These are phyloP conservation scores for Drosophila lacteicornis DNA, from an alignment of 1,140 invertebrate genomes.

Conservation along the genomic window DNA sequence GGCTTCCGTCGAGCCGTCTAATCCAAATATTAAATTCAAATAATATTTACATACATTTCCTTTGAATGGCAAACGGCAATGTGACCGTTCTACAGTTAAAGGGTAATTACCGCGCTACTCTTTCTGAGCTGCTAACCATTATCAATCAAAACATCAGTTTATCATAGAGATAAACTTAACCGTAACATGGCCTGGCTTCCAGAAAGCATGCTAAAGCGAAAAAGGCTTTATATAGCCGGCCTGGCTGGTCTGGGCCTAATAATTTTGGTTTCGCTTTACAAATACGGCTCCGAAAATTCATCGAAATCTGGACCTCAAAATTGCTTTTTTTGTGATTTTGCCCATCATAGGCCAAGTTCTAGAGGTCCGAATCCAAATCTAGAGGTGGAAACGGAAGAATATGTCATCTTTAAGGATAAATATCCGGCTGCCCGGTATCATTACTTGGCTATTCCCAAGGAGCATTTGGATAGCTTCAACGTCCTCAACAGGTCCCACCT, in stretches of 20 bases:
- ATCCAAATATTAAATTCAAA: too few species aligned
- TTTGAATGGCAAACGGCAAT: background rate
- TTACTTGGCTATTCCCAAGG: conserved; percentile 92
- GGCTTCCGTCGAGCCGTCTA: too few species aligned
- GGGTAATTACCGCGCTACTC: conserved; percentile 10
- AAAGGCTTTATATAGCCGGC: conserved; percentile 22
- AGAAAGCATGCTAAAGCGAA: conserved; percentile 13
- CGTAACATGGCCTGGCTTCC: background rate
- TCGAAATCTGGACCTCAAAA: background rate
- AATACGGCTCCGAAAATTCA: background rate
- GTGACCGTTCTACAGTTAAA: background rate
- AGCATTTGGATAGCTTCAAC: conserved; percentile 91
- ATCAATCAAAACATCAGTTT: conserved; percentile 2
- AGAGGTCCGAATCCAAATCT: conserved; percentile 86
- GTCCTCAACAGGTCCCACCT: conserved; percentile 88
- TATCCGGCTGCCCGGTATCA: conserved; percentile 92
- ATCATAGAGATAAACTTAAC: background rate
- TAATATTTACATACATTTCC: background rate
- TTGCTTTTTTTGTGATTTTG: conserved; percentile 91
- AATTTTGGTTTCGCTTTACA: conserved; percentile 25
- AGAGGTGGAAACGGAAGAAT: conserved; percentile 90
- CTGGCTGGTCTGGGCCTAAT: conserved; percentile 25
- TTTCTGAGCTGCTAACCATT: background rate
- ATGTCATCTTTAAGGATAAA: conserved; percentile 93
- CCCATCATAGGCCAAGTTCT: conserved; percentile 84